A percentile compares a stretch with the other conserved stretches of the same genome.
These are phyloP conservation scores for Periophthalmodon schlosseri DNA, from an alignment of 2,113 vertebrate genomes.

Conservation along the genomic window DNA sequence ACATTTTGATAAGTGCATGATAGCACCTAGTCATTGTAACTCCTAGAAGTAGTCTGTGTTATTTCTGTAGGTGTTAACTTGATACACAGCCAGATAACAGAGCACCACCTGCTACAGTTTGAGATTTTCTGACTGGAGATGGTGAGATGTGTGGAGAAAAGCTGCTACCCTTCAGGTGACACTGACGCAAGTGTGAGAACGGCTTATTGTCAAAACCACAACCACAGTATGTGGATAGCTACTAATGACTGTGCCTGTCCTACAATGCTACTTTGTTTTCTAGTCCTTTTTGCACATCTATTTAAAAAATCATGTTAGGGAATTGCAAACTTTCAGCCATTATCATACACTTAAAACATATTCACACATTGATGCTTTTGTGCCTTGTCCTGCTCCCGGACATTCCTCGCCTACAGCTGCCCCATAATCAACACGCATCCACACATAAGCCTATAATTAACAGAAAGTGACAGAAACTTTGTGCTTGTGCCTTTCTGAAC, in stretches of 20 bases:
- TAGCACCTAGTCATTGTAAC: background rate
- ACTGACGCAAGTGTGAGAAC: constrained; percentile 4
- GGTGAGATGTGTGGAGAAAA: background rate
- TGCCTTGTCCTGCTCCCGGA: constrained; percentile 75
- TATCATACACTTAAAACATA: background rate
- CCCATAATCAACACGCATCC: constrained; percentile 21
- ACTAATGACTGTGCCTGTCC: constrained; percentile 31
- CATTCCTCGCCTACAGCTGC: constrained; percentile 51
- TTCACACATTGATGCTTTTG: constrained; percentile 56
- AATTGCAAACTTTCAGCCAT: background rate
- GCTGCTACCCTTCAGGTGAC: constrained; percentile 9
- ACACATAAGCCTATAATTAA: constrained; percentile 12
- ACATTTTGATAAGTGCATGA: background rate
- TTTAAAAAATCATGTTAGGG: background rate
- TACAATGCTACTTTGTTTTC: constrained; percentile 6
- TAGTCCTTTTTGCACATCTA: constrained; percentile 34
- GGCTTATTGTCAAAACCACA: background rate
- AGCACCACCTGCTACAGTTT: background rate
- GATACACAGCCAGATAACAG: background rate
- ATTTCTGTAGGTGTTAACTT: constrained; percentile 11
- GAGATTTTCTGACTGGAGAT: background rate
- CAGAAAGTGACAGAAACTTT: constrained; percentile 33
- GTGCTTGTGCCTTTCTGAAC: constrained; percentile 68
- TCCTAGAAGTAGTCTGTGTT: background rate
- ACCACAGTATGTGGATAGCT: constrained; percentile 7